Evolutionary conservation across 2,888 invertebrate genomes (phyloP), one percentile per base, ranked within the genome.

Genomic region (Tetragonisca angustula): DNA sequence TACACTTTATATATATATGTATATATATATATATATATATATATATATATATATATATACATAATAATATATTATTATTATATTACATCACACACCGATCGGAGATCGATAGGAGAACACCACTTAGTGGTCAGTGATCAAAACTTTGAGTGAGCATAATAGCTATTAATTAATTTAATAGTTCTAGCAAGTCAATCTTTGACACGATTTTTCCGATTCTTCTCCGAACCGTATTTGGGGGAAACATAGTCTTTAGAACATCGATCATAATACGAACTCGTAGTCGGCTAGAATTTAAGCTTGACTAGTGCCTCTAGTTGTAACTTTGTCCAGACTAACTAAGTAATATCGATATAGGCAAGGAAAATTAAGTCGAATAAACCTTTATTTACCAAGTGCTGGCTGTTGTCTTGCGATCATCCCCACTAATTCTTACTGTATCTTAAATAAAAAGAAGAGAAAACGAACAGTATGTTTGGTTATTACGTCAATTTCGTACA

Each of bases 221-320:
- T 83, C 69, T 86, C 79, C 82, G 52, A 54, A 67, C 79, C 61
- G 71, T 77, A 86, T 9, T 67, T 32, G 73, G 76, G 74, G 77
- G 52, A 69, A 61, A 24, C 27, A 64, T 83, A 83, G 68, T 69
- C 6, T 27, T 61, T 83, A 76, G 77, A 88, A 85, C 84, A 87
- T 91, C 91, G 90, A 86, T 86, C 75, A 75, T 88, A 82, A 85
- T 69, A 86, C 79, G 85, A 87, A 88, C 78, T 65, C 61, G 88
- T 92, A 92, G 91, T 86, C 90, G 65, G 88, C 88, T 92, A 92
- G 88, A 88, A 84, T 91, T 91, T 92, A 93, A 93, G 93, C 93
- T 93, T 93, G 89, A 92, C 93, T 93, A 93, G 93, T 93, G 93
- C 93, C 93, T 93, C 93, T 93, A 93, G 92, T 88, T 90, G 89